Evolutionary conservation across 2,113 vertebrate genomes (phyloP).

Genomic region (Semicossyphus pulcher): DNA sequence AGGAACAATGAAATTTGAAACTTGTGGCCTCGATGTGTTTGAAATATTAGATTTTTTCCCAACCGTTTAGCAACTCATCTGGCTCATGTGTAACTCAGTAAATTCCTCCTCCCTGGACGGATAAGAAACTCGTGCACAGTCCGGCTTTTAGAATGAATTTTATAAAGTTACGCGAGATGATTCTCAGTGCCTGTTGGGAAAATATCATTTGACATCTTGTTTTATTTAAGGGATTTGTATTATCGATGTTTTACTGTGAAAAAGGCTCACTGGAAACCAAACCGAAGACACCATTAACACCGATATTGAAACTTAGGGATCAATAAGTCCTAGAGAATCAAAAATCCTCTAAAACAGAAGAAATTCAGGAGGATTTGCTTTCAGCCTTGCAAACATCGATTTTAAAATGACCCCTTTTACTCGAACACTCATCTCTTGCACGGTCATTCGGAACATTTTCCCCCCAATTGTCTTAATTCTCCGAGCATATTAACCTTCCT

Average conservation of each 20-base stretch:
- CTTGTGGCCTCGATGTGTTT: neutral
- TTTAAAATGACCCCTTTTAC: slow-evolving; percentile 22
- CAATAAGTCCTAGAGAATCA: neutral
- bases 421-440: neutral
- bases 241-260: neutral
- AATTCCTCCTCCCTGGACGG: neutral
- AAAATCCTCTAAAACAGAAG: neutral
- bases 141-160: neutral
- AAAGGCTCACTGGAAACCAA: neutral
- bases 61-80: neutral
- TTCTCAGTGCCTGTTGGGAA: neutral
- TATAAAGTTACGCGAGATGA: neutral
- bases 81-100: neutral
- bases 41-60: too few species aligned
- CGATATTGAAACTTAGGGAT: too few species aligned
- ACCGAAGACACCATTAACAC: too few species aligned
- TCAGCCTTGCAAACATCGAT: slow-evolving; percentile 16
- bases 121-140: neutral
- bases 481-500: neutral
- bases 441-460: neutral
- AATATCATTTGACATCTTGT: neutral
- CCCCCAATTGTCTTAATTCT: neutral
- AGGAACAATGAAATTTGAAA: neutral
- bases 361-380: slow-evolving; percentile 5
- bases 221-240: neutral